These are phyloP conservation scores for Perizoma affinitatum DNA, from an alignment of 2,888 invertebrate species.

Conservation along the genomic window DNA sequence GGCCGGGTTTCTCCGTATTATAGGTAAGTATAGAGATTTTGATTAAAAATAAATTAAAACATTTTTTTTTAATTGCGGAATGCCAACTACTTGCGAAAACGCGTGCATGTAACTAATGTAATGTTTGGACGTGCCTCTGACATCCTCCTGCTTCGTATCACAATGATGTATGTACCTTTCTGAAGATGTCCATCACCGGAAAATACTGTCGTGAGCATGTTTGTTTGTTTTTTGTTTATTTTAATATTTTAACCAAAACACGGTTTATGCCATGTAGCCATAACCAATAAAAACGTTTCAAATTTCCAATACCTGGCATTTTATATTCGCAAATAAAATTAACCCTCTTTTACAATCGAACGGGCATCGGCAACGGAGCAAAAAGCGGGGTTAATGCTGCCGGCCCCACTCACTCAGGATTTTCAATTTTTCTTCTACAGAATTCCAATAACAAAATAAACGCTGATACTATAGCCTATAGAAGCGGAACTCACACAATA, in stretches of 20 bases:
- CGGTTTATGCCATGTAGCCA: constrained; percentile 16
- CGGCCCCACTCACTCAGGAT: constrained; percentile 32
- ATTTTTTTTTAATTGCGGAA: too few species aligned
- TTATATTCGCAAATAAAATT: constrained; percentile 34
- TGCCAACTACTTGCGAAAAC: too few species aligned
- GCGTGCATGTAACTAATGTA: too few species aligned
- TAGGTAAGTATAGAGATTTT: too few species aligned
- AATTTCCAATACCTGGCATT: constrained; percentile 19
- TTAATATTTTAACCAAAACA: constrained; percentile 13
- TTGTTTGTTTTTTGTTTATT: constrained; percentile 3
- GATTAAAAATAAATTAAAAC: too few species aligned
- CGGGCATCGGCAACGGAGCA: constrained; percentile 31
- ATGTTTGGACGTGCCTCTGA: too few species aligned
- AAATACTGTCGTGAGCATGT: too few species aligned
- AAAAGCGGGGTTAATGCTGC: constrained; percentile 28
- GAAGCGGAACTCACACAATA: not conserved
- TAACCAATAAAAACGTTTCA: constrained; percentile 17
- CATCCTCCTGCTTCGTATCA: too few species aligned
- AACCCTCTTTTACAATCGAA: constrained; percentile 36
- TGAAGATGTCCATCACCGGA: too few species aligned
- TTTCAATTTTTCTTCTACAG: constrained; percentile 33
- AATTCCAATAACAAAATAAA: constrained; percentile 14
- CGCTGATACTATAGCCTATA: constrained; percentile 1
- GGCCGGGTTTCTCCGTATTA: too few species aligned
- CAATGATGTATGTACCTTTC: too few species aligned